These are phyloP conservation scores for Acanthiza pusilla DNA, from an alignment of 2,797 vertebrate species.

Conservation along the genomic window DNA sequence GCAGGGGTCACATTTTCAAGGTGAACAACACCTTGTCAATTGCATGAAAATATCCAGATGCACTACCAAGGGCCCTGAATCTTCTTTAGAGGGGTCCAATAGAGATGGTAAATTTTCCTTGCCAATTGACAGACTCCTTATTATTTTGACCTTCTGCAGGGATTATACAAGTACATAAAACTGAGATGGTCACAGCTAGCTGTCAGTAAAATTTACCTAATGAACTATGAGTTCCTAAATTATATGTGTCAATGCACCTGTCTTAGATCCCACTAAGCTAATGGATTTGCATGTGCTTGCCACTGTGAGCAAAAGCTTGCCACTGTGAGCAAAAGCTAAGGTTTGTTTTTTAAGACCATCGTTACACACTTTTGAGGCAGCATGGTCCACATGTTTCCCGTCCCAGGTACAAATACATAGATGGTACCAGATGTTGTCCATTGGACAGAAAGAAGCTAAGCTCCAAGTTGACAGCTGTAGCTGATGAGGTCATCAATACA, in stretches of 20 bases:
- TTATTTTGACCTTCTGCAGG: background rate
- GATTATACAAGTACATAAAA: background rate
- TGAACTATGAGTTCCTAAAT: background rate
- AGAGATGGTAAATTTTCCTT: background rate
- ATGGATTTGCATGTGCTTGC: background rate
- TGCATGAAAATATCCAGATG: background rate
- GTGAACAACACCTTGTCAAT: background rate
- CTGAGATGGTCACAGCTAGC: background rate
- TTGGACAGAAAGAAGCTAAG: background rate
- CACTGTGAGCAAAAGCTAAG: background rate
- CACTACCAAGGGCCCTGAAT: background rate
- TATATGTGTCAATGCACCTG: background rate
- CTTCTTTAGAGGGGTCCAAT: background rate
- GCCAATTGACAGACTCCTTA: background rate
- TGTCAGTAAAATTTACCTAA: background rate
- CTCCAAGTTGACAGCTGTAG: slow-evolving; percentile 65
- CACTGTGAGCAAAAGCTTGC: background rate
- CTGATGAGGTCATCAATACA: slow-evolving; percentile 72
- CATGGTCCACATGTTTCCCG: slow-evolving; percentile 39
- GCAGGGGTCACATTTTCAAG: background rate
- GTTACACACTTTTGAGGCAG: background rate
- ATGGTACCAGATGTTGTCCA: slow-evolving; percentile 60
- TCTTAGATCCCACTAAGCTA: background rate
- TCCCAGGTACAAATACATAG: slow-evolving; percentile 26
- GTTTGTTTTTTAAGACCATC: background rate